Base-by-base conservation (phyloP, 2,113 vertebrate species). In the Spilogale gracilis region DNA sequence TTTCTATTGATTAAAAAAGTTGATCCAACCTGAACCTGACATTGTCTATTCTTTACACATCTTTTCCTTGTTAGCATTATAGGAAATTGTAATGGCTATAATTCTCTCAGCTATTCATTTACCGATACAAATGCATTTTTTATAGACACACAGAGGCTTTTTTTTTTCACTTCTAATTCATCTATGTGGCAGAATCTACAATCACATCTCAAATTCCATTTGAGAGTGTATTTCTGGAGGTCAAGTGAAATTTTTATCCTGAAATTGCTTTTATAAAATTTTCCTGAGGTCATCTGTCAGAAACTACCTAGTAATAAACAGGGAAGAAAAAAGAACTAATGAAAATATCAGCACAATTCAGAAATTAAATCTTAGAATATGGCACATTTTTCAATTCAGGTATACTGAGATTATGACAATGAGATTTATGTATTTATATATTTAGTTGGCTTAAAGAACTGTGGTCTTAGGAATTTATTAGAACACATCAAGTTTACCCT, bases 211-310 rank as follows among this genome's bases (percentile, higher is more conserved):
- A 45, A 86, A 78, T 92, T 86, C 45, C 61, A 27, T 58, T 94
- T 61, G 38, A 81, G 21, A 91, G 91, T 67, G 21, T 92, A 83
- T 94, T 95, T 94, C 56, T 84, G 81, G 85, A 84, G 20, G 23
- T 74, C 27, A 83, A 13, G 67, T 74, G 30, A 93, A 92, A 93
- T 65, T 69, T 93, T 94, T 78, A 32, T 54, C 5, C 45, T 91
- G 30, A 79, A 96, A 93, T 84, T 88, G 5, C 63, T 94, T 93
- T 93, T 56, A 12, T 27, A 94, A 65, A 91, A 73, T 6, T 79
- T 92, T 80, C 45, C 45, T 80, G 23, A 85, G 18, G 20, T 91
- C 27, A 87, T 60, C 65, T 97, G 20, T 76, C 92, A 76, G 93
- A 69, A 84, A 88, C 61, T 48, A 52, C n/a, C 23, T 58, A 84